A percentile compares a stretch with the other conserved stretches of the same genome.
Evolutionary conservation across 2,113 vertebrate genomes (phyloP).

Genomic region (Xiphophorus maculatus): DNA sequence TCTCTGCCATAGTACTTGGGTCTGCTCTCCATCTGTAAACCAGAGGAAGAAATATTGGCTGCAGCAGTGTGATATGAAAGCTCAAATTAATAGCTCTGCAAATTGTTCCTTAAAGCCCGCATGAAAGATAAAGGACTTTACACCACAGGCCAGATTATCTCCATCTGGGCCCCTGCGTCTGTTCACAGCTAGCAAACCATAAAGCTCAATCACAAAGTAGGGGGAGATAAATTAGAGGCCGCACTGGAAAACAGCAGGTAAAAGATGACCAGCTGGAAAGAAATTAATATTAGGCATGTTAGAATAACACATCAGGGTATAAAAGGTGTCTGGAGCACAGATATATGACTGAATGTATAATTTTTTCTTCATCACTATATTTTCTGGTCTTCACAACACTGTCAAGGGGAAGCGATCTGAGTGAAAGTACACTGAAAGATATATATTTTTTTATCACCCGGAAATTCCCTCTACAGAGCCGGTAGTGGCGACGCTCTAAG

Average conservation of each 20-base stretch:
- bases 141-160: constrained; percentile 54
- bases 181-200: constrained; percentile 54
- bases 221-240: constrained; percentile 47
- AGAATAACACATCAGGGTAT: constrained; percentile 5
- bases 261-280: constrained; percentile 47
- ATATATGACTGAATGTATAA: not conserved
- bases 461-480: constrained; percentile 1
- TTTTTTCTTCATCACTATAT: not conserved
- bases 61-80: constrained; percentile 35
- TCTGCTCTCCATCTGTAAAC: constrained; percentile 91
- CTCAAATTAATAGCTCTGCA: constrained; percentile 45
- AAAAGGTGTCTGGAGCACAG: not conserved
- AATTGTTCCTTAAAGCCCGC: constrained; percentile 50
- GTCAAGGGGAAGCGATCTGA: not conserved
- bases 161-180: constrained; percentile 45
- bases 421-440: not conserved
- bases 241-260: constrained; percentile 38
- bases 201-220: constrained; percentile 43
- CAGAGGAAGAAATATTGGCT: constrained; percentile 66
- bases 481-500: constrained; percentile 1
- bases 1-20: constrained; percentile 99
- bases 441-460: not conserved
- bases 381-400: not conserved
- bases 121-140: constrained; percentile 53
- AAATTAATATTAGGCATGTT: constrained; percentile 35